Base-by-base conservation (phyloP, 2,113 vertebrate genomes). In the Oreotrochilus melanogaster region DNA sequence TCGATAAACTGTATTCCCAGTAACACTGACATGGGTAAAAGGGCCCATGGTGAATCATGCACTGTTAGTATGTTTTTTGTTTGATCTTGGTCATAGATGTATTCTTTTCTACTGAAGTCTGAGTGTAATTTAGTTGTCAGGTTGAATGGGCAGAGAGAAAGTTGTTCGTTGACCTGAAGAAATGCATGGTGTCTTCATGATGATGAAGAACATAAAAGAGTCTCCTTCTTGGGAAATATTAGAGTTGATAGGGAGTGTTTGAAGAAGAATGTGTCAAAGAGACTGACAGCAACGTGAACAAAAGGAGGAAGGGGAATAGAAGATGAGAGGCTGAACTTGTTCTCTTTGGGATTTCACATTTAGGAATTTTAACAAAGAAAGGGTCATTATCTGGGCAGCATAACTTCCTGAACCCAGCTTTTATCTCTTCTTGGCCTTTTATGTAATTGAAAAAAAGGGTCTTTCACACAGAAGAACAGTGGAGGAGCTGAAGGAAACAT, bases 101-200 rank as follows among this genome's bases (percentile, higher is more conserved):
- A 86, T 86, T 92, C 92, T 89, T 95, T 95, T 92, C 65, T 81
- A 96, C 95, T 97, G 88, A 96, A 94, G 80, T 95, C 65, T 73
- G 85, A 90, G 47, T 93, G 88, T 93, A 96, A 96, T 96, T 97
- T 97, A 95, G 96, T 97, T 98, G 95, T 95, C 92, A 97, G 92
- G 92, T 94, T 96, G 94, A 94, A 97, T 74, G 93, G 88, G 85
- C 94, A 84, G 60, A 95, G 85, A 96, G 70, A 96, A 97, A 97
- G 89, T 95, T 91, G 86, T 85, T 66, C 82, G 64, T 50, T 98
- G 97, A 98, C 95, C 88, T 86, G 92, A 96, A 97, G 73, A 88
- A 96, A 98, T 94, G 85, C 84, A 81, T 69, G 60, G 35, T 88
- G 72, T 89, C 91, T 93, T 90, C 97, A 94, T 92, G 89, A 95